Base-by-base conservation (phyloP, 2,113 vertebrate species). In the Sphyrna mokarran region DNA sequence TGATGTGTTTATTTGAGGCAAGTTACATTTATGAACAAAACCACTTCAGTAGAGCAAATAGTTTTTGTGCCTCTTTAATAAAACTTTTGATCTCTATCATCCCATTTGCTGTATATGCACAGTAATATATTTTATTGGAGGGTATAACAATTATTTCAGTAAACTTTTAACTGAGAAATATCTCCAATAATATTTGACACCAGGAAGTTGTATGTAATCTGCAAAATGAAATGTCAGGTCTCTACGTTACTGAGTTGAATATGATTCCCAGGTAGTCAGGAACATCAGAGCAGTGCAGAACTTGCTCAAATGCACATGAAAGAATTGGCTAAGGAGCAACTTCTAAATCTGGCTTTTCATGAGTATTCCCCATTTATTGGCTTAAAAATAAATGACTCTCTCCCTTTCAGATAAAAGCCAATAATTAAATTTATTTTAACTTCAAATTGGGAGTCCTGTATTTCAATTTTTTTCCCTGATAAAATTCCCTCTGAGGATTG, bases 141-240 rank as follows among this genome's bases (percentile, higher is more conserved):
- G 48, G 26, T 89, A 14, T 89, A 89, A 89, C 43, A 87, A 43
- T 16, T 89, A 13, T 87, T 89, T 58, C 86, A 89, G 48, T 61
- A 89, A 89, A 89, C 96, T 97, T 95, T 97, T 95, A 96, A 96
- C 96, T 95, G 96, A 98, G 97, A 98, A 97, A 97, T 96, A 96
- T 95, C 85, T 96, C 78, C 96, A 97, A 97, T 97, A 98, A 97
- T 96, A 96, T 95, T 95, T 95, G 33, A 72, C 96, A 93, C 54
- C 96, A 97, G 96, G 96, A 97, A 98, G 96, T 96, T 96, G 96
- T 94, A 95, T 72, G 69, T 96, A 95, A 96, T 96, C 96, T 96
- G 93, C 96, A 97, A 97, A 97, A 96, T 96, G 95, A 96, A 96
- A 96, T 95, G 4, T 96, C 96, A 90, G 85, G 40, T 96, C 87